Conservation (phyloP, 2,113 vertebrate species). For the Pteruthius melanotis region DNA sequence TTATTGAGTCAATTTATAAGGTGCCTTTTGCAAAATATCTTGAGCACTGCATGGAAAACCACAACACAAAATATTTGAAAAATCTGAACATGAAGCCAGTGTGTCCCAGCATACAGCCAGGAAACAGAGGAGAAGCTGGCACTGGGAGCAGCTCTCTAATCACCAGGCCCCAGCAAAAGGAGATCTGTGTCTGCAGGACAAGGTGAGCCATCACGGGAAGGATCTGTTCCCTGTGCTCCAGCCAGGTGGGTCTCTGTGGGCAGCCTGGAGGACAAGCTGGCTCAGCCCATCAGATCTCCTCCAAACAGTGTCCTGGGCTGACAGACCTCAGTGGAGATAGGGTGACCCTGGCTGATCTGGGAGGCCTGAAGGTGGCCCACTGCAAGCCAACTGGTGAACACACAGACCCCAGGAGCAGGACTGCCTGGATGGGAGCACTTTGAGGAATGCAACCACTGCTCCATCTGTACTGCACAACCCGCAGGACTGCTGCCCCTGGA, state of each 20-base stretch:
- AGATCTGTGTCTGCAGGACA: neutral
- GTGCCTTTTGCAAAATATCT: slow-evolving; percentile 63
- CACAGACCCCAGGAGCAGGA: neutral
- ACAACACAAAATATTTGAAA: slow-evolving; percentile 61
- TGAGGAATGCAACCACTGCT: neutral
- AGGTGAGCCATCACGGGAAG: neutral
- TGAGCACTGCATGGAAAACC: slow-evolving; percentile 27
- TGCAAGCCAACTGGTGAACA: neutral
- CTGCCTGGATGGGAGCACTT: neutral
- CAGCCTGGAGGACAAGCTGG: neutral
- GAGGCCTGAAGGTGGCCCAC: neutral
- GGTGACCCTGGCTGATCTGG: neutral
- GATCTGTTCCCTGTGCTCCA: neutral
- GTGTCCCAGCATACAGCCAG: neutral
- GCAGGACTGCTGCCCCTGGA: neutral
- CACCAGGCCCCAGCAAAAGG: neutral
- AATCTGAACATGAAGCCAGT: slow-evolving; percentile 27
- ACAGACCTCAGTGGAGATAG: neutral
- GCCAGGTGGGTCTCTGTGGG: neutral
- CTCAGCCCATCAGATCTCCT: neutral
- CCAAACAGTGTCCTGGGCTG: neutral
- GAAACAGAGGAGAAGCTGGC: slow-evolving; percentile 31
- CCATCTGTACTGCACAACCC: neutral
- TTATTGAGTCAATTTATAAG: slow-evolving; percentile 62
- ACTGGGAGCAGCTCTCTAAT: neutral